Base-by-base conservation (phyloP, 1,140 invertebrate genomes). In the Diabrotica undecimpunctata region DNA sequence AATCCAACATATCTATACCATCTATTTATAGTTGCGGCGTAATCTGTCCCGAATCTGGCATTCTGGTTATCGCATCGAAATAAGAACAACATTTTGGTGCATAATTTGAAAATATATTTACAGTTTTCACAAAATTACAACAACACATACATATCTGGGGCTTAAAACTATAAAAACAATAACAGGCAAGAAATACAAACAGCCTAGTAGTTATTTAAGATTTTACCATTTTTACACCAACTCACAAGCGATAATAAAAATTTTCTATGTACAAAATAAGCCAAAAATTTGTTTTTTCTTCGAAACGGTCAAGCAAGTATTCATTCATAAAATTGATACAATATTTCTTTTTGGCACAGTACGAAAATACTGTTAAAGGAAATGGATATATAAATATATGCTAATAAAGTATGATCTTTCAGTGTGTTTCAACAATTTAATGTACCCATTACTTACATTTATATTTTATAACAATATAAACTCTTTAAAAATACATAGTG, bases 21-120 rank as follows among this genome's bases (percentile, higher is more conserved):
- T 25, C 25, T 25, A 4, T 4, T 4, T 25, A 25, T 2, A 2
- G 25, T 25, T 25, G 25, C 25, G 4, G 25, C 25, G 25, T 25
- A 25, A 25, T 25, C 25, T 25, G 25, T 25, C 25, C 25, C 25
- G 25, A 25, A 25, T 25, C 25, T 25, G 25, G 25, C 25, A 25
- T 25, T 25, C 4, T 4, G 4, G 25, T 2, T 25, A 25, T 25
- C 25, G 25, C 25, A 25, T 25, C 25, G 25, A 25, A 25, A 25
- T 25, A 25, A 25, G 4, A 25, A 25, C 25, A 25, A 25, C 25
- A 25, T 25, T 61, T 1, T 46, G 46, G 67, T 69, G 67, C 67
- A 75, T 74, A 73, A 74, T 62, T 73, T 75, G 70, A 74, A 75
- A 73, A 74, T 75, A 72, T 75, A 76, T 76, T 76, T 76, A 76